phyloP scores from a whole-genome alignment of 2,113 vertebrate species.

The Triplophysa siluroides region DNA sequence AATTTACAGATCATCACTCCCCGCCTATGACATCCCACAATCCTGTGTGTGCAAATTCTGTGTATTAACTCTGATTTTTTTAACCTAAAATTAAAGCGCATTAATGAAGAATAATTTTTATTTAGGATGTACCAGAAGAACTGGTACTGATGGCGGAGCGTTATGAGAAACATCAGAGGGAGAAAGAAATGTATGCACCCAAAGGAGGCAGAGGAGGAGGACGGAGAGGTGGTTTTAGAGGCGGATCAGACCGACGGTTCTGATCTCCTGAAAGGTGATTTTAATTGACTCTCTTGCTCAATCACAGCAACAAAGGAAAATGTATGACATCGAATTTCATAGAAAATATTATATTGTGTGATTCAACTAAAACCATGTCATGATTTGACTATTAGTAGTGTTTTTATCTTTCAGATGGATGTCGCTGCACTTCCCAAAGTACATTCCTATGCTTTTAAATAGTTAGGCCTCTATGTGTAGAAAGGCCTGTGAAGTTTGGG shows the following conservation, averaged over 20 bases:
- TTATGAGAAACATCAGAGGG: slow-evolving; percentile 81
- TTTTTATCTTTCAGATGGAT: slow-evolving; percentile 11
- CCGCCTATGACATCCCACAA: no score
- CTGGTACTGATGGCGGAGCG: slow-evolving; percentile 87
- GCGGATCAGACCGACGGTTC: slow-evolving; percentile 57
- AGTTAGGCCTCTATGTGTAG: slow-evolving; percentile 8
- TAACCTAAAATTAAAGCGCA: no score
- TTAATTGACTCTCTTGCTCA: neutral
- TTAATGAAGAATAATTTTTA: neutral
- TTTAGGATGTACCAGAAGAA: slow-evolving; percentile 83
- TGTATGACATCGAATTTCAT: no score
- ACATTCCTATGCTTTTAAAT: neutral
- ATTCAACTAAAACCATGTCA: neutral
- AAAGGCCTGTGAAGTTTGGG: neutral
- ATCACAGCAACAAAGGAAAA: no score
- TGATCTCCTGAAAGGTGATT: slow-evolving; percentile 47
- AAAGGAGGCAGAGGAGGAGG: slow-evolving; percentile 45
- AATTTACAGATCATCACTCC: no score
- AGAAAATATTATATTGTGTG: neutral
- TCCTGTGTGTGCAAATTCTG: no score
- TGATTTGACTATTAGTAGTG: neutral
- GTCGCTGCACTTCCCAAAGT: neutral
- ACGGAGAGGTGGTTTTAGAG: slow-evolving; percentile 42
- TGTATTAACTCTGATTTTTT: no score
- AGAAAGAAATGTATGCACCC: slow-evolving; percentile 66